Percentiles rank a stretch among this genome's conserved stretches.
phyloP scores from a whole-genome alignment of 2,113 vertebrate genomes.

The Dipodomys ordii region DNA sequence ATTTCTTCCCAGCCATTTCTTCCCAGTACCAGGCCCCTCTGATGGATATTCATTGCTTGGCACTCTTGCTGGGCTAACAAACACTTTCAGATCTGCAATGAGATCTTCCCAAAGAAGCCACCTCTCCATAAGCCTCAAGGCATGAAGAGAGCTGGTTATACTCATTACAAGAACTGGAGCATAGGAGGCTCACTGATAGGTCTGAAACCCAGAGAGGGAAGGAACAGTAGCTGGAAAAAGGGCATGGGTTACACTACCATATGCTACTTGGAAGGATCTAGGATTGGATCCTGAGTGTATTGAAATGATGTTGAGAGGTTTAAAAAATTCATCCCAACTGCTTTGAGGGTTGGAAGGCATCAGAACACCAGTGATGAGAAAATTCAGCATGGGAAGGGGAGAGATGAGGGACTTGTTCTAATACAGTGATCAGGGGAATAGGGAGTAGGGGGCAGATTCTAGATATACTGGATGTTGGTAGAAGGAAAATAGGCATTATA shows the following conservation, averaged over 20 bases:
- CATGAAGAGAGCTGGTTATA: not conserved
- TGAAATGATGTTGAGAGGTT: not conserved
- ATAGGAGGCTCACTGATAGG: not conserved
- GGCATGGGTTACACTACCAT: not conserved
- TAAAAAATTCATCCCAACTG: not conserved
- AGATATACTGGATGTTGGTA: not conserved
- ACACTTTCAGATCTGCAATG: not conserved
- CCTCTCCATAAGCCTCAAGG: not conserved
- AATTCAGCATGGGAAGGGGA: not conserved
- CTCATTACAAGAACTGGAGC: not conserved
- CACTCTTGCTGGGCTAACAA: not conserved
- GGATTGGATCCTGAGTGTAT: not conserved
- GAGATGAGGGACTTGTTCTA: not conserved
- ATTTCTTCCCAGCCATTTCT: not conserved
- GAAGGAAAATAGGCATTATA: not conserved
- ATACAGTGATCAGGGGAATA: not conserved
- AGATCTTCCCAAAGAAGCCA: not conserved
- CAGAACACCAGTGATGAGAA: conserved; percentile 25
- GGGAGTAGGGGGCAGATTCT: not conserved
- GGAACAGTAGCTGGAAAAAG: not conserved
- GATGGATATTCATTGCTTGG: not conserved
- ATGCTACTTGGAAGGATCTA: not conserved
- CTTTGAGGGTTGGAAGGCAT: not conserved
- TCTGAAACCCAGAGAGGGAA: not conserved
- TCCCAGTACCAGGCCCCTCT: too few relatives aligned